phyloP scores from a whole-genome alignment of 2,888 invertebrate genomes.

The Cheilosia urbana region DNA sequence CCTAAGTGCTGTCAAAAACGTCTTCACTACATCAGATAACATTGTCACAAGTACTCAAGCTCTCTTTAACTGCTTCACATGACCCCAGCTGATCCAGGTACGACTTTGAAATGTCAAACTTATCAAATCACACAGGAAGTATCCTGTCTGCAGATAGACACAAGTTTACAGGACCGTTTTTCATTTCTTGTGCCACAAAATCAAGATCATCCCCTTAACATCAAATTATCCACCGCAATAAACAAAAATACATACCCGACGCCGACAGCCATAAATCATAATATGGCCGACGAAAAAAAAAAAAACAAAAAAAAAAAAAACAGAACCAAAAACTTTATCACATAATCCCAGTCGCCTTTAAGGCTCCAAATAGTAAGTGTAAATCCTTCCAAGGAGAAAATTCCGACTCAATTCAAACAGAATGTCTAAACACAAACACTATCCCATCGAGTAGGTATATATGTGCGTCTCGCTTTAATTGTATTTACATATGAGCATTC shows the following conservation, averaged over 20 bases:
- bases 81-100: neutral
- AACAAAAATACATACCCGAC: constrained; percentile 9
- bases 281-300: neutral
- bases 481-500: constrained; percentile 68
- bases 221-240: constrained; percentile 65
- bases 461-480: constrained; percentile 54
- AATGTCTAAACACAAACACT: constrained; percentile 47
- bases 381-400: constrained; percentile 64
- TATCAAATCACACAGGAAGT: neutral
- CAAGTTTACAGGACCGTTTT: constrained; percentile 46
- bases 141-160: constrained; percentile 1
- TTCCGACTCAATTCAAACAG: constrained; percentile 66
- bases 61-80: too few species aligned
- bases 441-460: neutral
- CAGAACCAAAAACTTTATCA: neutral
- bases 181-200: constrained; percentile 44
- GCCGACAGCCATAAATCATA: constrained; percentile 43
- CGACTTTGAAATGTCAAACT: neutral
- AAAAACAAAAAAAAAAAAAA: constrained; percentile 5
- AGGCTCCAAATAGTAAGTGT: constrained; percentile 53
- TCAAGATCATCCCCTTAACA: constrained; percentile 60
- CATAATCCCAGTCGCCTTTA: constrained; percentile 1
- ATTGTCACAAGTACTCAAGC: too few species aligned
- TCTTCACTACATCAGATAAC: neutral
- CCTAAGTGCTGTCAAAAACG: too few species aligned